These are phyloP conservation scores for Dermolepida albohirtum DNA, from an alignment of 2,888 invertebrate species.

Conservation along the genomic window DNA sequence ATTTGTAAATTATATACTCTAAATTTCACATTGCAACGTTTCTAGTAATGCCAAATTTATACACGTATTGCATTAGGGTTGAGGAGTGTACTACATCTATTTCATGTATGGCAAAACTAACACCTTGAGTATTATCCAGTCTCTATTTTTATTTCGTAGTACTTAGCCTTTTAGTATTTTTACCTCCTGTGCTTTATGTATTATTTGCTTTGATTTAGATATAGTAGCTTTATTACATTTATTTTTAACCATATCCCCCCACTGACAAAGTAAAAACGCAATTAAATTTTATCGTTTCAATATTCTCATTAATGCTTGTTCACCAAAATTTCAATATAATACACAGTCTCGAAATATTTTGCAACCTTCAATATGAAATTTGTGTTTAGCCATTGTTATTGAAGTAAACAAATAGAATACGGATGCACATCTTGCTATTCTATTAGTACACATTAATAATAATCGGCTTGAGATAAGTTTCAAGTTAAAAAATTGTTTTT, in stretches of 20 bases:
- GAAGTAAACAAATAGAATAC: not conserved
- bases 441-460: too few relatives aligned
- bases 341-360: not conserved
- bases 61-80: constrained; percentile 46
- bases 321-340: too few relatives aligned
- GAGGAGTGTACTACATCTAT: constrained; percentile 51
- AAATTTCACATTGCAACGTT: constrained; percentile 47
- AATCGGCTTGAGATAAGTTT: too few relatives aligned
- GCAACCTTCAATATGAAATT: not conserved
- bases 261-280: constrained; percentile 42
- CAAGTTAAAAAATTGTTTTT: constrained; percentile 4
- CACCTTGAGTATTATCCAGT: constrained; percentile 62
- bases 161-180: constrained; percentile 54
- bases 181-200: constrained; percentile 55
- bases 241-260: constrained; percentile 51
- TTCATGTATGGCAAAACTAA: constrained; percentile 62
- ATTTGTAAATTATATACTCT: constrained; percentile 46
- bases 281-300: not conserved
- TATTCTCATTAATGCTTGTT: not conserved
- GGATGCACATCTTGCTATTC: not conserved
- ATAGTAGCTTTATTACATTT: constrained; percentile 45
- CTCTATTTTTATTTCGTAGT: constrained; percentile 61
- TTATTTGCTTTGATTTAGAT: constrained; percentile 46
- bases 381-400: not conserved
- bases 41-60: constrained; percentile 40